Conservation (phyloP, 2,888 invertebrate species). For the Mimas tiliae region DNA sequence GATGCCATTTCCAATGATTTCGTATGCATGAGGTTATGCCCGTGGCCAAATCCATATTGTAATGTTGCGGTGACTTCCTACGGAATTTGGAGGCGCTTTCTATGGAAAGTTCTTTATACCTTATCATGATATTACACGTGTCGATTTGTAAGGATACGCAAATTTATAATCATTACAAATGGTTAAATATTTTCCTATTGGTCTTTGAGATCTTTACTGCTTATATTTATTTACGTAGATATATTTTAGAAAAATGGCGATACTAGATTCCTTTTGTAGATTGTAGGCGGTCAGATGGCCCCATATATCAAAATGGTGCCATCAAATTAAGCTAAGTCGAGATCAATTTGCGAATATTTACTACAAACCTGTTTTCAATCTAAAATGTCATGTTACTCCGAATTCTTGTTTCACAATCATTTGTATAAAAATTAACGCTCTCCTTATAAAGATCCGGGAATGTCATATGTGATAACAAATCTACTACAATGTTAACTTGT, state of each 20-base stretch:
- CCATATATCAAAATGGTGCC: too few species aligned
- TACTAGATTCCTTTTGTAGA: too few species aligned
- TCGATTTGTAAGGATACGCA: constrained; percentile 2
- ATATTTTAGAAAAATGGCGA: too few species aligned
- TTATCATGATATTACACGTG: constrained; percentile 22
- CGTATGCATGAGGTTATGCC: constrained; percentile 57
- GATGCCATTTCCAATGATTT: constrained; percentile 46
- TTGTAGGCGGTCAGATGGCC: too few species aligned
- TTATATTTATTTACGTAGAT: too few species aligned
- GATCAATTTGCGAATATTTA: not conserved
- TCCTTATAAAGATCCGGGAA: not conserved
- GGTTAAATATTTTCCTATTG: not conserved
- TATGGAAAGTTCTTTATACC: constrained; percentile 47
- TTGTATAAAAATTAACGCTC: constrained; percentile 3
- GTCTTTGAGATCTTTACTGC: too few species aligned
- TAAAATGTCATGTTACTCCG: not conserved
- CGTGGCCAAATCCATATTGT: constrained; percentile 60
- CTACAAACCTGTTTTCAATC: not conserved
- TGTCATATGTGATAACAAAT: not conserved
- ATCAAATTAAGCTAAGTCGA: too few species aligned
- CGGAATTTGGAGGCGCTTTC: constrained; percentile 50
- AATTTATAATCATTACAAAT: not conserved
- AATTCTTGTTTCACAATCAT: not conserved
- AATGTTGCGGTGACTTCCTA: constrained; percentile 59
- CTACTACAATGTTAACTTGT: too few species aligned